Conservation (phyloP, 2,797 vertebrate species). For the Melopsittacus undulatus region DNA sequence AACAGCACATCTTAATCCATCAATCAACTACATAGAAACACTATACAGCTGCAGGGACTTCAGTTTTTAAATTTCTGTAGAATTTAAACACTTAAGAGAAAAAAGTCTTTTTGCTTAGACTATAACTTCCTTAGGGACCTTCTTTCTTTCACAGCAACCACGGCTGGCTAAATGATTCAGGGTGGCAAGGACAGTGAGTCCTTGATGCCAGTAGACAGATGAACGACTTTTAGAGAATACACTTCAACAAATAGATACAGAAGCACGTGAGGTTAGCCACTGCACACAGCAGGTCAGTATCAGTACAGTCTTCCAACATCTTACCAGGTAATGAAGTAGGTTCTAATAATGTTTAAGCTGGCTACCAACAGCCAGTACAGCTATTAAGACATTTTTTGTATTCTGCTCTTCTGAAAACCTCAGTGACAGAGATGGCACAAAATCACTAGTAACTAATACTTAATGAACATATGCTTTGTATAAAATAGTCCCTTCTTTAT, state of each 20-base stretch:
- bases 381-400: neutral
- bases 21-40: neutral
- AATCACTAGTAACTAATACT: neutral
- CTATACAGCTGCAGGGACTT: neutral
- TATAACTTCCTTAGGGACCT: neutral
- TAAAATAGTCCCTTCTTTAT: neutral
- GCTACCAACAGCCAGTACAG: neutral
- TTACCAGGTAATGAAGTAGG: neutral
- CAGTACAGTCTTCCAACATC: neutral
- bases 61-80: neutral
- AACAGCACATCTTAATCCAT: neutral
- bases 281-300: rapidly evolving
- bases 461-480: neutral
- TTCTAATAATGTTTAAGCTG: neutral
- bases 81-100: neutral
- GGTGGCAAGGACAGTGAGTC: neutral
- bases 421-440: neutral
- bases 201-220: neutral
- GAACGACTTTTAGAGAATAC: neutral
- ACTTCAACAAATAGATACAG: neutral
- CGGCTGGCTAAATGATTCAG: neutral
- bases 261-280: neutral
- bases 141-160: neutral
- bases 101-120: neutral
- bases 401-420: neutral